Evolutionary conservation across 2,888 invertebrate species (phyloP).

Genomic region (Troilus luridus): DNA sequence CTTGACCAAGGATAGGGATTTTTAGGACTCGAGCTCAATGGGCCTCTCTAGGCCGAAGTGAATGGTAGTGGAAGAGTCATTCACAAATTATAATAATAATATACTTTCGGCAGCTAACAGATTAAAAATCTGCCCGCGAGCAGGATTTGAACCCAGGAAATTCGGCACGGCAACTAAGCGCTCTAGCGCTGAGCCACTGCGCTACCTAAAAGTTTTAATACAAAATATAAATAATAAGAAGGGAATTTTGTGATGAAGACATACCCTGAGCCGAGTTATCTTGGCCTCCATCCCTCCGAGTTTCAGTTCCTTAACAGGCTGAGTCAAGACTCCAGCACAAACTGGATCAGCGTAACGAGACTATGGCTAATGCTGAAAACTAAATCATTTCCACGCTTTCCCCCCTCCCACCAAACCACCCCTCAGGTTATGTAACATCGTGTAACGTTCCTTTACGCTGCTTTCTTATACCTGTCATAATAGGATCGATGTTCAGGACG

Average conservation of each 20-base stretch:
- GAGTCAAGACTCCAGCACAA: constrained; percentile 7
- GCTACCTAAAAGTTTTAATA: no score
- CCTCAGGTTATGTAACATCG: not conserved
- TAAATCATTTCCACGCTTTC: constrained; percentile 57
- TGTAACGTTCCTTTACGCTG: not conserved
- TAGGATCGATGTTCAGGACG: not conserved
- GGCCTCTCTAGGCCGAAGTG: no score
- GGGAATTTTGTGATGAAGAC: not conserved
- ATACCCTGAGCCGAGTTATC: constrained; percentile 61
- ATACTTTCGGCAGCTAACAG: no score
- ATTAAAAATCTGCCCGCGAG: no score
- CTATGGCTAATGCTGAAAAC: constrained; percentile 45
- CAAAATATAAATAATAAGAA: not conserved
- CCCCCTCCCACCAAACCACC: not conserved
- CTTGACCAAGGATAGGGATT: no score
- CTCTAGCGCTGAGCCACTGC: no score
- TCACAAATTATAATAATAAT: no score
- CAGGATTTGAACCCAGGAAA: no score
- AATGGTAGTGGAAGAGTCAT: no score
- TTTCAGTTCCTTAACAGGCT: not conserved
- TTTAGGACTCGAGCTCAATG: no score
- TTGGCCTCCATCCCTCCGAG: constrained; percentile 60
- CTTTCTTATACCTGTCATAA: constrained; percentile 14
- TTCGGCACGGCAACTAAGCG: no score
- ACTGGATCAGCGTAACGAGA: constrained; percentile 39